These are phyloP conservation scores for Cyprinus carpio DNA, from an alignment of 2,113 vertebrate genomes.

Conservation along the genomic window DNA sequence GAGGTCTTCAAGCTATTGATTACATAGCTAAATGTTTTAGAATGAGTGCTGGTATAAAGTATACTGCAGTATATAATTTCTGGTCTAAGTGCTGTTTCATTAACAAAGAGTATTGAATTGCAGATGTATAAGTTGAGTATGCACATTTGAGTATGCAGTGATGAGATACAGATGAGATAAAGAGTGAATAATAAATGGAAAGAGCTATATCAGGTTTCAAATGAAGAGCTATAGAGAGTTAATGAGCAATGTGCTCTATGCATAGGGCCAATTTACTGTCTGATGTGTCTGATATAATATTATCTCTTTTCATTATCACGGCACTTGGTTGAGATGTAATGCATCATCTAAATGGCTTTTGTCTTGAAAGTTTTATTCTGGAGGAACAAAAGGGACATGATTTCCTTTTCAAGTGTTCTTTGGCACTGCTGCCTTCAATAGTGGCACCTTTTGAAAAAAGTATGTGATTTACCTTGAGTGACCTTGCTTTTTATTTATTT, in stretches of 20 bases:
- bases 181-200: slow-evolving; percentile 13
- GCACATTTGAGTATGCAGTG: not conserved
- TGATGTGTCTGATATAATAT: slow-evolving; percentile 42
- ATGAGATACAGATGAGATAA: slow-evolving; percentile 31
- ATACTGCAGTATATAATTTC: not conserved
- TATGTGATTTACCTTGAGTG: slow-evolving; percentile 2
- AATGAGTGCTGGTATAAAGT: not conserved
- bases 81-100: not conserved
- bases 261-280: slow-evolving; percentile 25
- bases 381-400: slow-evolving; percentile 28
- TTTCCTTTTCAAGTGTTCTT: slow-evolving; percentile 20
- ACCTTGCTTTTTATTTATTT: too few relatives aligned
- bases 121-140: not conserved
- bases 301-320: slow-evolving; percentile 40
- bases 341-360: slow-evolving; percentile 27
- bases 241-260: slow-evolving; percentile 39
- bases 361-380: slow-evolving; percentile 27
- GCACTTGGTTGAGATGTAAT: slow-evolving; percentile 32
- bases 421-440: not conserved
- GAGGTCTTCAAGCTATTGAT: not conserved
- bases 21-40: not conserved
- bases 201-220: slow-evolving; percentile 22
- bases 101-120: slow-evolving; percentile 10
- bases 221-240: slow-evolving; percentile 24
- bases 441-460: not conserved